Conservation (phyloP, 2,888 invertebrate genomes). For the Macrosoma leucophasiata region DNA sequence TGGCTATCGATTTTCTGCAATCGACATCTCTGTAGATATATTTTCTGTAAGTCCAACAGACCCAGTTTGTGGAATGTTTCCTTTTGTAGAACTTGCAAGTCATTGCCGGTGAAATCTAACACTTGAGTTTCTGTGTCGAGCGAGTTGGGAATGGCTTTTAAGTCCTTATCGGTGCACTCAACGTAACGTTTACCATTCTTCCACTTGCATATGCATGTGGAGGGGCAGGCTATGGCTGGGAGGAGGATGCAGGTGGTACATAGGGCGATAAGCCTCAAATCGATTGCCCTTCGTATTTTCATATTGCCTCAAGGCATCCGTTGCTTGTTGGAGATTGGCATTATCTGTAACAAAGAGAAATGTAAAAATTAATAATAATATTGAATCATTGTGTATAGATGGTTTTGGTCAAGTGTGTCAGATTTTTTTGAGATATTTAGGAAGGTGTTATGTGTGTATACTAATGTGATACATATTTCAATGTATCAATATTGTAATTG, state of each 20-base stretch:
- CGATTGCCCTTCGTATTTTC: constrained; percentile 52
- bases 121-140: constrained; percentile 92
- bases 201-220: constrained; percentile 92
- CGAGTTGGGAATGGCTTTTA: constrained; percentile 85
- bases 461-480: too few species aligned
- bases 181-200: constrained; percentile 94
- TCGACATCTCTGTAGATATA: constrained; percentile 86
- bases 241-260: constrained; percentile 64
- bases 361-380: too few species aligned
- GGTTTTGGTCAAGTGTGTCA: too few species aligned
- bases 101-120: constrained; percentile 89
- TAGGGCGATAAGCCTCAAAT: constrained; percentile 62
- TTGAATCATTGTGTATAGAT: constrained; percentile 25
- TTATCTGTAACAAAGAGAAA: constrained; percentile 64
- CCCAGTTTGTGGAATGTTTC: constrained; percentile 87
- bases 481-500: too few species aligned
- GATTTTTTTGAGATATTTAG: too few species aligned
- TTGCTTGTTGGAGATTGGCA: constrained; percentile 38
- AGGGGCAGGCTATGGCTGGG: constrained; percentile 79
- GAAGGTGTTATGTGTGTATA: too few species aligned
- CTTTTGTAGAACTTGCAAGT: constrained; percentile 84
- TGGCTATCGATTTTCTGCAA: constrained; percentile 85
- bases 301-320: constrained; percentile 62
- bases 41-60: constrained; percentile 89
- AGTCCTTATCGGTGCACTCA: constrained; percentile 87